Evolutionary conservation across 2,113 vertebrate species (phyloP).

Genomic region (Porphyrio hochstetteri): DNA sequence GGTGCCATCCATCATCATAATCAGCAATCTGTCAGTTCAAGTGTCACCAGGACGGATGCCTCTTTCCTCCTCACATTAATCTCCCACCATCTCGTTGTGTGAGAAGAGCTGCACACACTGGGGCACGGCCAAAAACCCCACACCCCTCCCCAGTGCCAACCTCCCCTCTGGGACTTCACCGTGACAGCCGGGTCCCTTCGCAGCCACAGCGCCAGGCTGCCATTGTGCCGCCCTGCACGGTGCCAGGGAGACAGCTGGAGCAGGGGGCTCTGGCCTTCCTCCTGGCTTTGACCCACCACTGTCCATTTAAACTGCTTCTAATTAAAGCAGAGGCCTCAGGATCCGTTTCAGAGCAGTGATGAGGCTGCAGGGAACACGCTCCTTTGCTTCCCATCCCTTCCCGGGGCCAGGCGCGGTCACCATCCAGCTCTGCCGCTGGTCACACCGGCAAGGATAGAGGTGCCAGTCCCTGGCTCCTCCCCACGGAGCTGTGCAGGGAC

Average conservation of each 20-base stretch:
- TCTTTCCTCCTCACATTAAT: background rate
- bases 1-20: constrained; percentile 15
- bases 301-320: fast-evolving
- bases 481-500: background rate
- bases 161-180: fast-evolving
- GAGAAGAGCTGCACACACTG: background rate
- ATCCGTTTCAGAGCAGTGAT: background rate
- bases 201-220: background rate
- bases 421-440: background rate
- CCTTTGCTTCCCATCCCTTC: background rate
- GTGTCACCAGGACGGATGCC: background rate
- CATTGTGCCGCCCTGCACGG: fast-evolving
- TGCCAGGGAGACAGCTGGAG: background rate
- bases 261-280: background rate
- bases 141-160: background rate
- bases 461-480: too few species aligned
- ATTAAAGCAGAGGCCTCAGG: too few species aligned
- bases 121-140: background rate
- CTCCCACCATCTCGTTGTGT: fast-evolving
- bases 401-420: background rate
- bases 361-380: background rate
- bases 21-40: background rate
- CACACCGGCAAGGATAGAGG: background rate
- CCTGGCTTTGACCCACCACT: background rate
- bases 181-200: background rate